These are phyloP conservation scores for Neosilurus hyrtlii DNA, from an alignment of 2,797 vertebrate species.

Conservation along the genomic window DNA sequence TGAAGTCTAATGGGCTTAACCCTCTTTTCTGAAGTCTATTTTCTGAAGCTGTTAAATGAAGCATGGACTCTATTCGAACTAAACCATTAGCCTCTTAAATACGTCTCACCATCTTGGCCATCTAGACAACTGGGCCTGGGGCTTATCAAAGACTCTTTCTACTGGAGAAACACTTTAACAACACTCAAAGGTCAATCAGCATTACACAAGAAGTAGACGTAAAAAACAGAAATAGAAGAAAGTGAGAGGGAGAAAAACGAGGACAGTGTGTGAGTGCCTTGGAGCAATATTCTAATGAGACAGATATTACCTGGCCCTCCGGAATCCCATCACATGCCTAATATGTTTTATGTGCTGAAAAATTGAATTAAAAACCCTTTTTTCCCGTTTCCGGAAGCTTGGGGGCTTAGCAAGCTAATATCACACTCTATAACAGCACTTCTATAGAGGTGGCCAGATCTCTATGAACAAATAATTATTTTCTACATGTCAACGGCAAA, in stretches of 20 bases:
- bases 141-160: constrained; percentile 45
- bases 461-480: neutral
- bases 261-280: constrained; percentile 38
- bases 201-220: constrained; percentile 7
- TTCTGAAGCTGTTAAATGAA: constrained; percentile 55
- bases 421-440: constrained; percentile 1
- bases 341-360: constrained; percentile 52
- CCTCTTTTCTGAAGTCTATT: constrained; percentile 50
- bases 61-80: constrained; percentile 42
- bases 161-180: constrained; percentile 25
- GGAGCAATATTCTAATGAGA: constrained; percentile 53
- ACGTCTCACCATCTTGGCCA: constrained; percentile 37
- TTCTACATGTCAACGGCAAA: neutral
- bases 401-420: constrained; percentile 20
- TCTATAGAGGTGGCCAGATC: neutral
- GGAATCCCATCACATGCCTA: constrained; percentile 52
- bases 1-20: constrained; percentile 48
- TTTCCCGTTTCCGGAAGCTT: constrained; percentile 19
- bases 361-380: constrained; percentile 53
- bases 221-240: constrained; percentile 44
- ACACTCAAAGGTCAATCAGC: constrained; percentile 46
- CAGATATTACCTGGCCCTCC: constrained; percentile 54
- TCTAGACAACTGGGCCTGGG: constrained; percentile 31
- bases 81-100: constrained; percentile 53
- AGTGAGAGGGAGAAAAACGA: constrained; percentile 18